Percentiles rank a stretch among this genome's conserved stretches.
phyloP scores from a whole-genome alignment of 1,140 invertebrate genomes.

The Muscidifurax raptorellus region DNA sequence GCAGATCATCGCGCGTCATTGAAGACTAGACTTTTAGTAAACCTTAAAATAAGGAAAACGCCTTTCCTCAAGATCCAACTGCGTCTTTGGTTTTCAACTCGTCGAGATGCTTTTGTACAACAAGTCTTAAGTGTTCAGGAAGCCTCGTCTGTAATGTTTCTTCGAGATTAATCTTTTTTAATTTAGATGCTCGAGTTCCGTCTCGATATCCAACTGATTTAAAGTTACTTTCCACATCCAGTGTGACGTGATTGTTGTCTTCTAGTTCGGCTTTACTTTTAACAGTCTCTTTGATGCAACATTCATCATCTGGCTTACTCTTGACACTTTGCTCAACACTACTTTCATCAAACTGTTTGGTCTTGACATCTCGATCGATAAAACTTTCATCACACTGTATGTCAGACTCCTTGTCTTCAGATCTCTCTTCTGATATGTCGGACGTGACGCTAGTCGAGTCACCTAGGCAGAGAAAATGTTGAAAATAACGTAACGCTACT shows the following conservation, averaged over 20 bases:
- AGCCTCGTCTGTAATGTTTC: slow-evolving; percentile 55
- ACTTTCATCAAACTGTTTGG: slow-evolving; percentile 20
- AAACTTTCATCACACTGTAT: slow-evolving; percentile 51
- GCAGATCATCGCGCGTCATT: slow-evolving; percentile 22
- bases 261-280: slow-evolving; percentile 17
- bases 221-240: not conserved
- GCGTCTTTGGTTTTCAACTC: slow-evolving; percentile 65
- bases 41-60: slow-evolving; percentile 40
- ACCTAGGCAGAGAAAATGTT: slow-evolving; percentile 54
- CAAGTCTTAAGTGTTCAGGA: slow-evolving; percentile 66
- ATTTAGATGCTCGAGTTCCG: not conserved
- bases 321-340: slow-evolving; percentile 13
- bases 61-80: slow-evolving; percentile 54
- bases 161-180: slow-evolving; percentile 17
- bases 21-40: slow-evolving; percentile 30
- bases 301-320: not conserved
- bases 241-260: not conserved
- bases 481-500: not conserved
- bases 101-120: slow-evolving; percentile 69
- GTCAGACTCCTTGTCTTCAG: slow-evolving; percentile 49
- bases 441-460: slow-evolving; percentile 50
- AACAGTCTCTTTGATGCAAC: slow-evolving; percentile 41
- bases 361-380: not conserved
- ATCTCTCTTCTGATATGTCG: slow-evolving; percentile 49
- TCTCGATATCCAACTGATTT: slow-evolving; percentile 15